phyloP scores from a whole-genome alignment of 2,113 vertebrate genomes.

The Cygnus buccinator region DNA sequence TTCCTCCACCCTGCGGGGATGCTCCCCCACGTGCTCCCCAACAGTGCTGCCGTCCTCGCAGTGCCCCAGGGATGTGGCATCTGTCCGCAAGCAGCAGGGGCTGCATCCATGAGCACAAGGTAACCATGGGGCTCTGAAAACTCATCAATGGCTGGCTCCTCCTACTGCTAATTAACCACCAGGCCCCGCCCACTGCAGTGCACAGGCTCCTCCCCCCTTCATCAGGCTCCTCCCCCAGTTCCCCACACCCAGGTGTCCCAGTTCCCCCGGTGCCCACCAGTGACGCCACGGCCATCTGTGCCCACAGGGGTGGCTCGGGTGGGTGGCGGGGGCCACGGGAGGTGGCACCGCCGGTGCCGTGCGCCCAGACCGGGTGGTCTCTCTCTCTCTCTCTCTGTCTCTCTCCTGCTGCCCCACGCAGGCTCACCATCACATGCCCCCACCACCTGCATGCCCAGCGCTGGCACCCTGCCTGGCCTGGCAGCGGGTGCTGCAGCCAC shows the following conservation, averaged over 20 bases:
- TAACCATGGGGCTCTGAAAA: fast-evolving
- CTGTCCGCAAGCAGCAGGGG: neutral
- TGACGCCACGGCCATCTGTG: neutral
- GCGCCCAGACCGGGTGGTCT: fast-evolving
- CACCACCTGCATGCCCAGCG: neutral
- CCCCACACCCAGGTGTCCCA: fast-evolving
- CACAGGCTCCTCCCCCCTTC: too few species aligned
- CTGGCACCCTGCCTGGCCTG: slow-evolving; percentile 23
- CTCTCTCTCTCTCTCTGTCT: slow-evolving; percentile 57
- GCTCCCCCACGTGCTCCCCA: fast-evolving
- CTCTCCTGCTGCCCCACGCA: slow-evolving; percentile 37
- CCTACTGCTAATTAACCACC: neutral
- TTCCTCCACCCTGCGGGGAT: neutral
- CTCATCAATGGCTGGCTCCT: neutral
- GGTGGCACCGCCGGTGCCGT: neutral
- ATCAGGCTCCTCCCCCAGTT: neutral
- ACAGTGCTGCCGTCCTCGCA: neutral
- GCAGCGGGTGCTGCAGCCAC: neutral
- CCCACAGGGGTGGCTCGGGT: fast-evolving
- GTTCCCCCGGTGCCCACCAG: neutral
- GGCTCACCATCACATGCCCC: slow-evolving; percentile 3
- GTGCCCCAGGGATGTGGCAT: neutral
- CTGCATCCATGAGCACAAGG: neutral
- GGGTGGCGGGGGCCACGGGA: too few species aligned
- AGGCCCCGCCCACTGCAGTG: fast-evolving